These are phyloP conservation scores for Smittia sp. DNA, from an alignment of 2,888 invertebrate species.

Conservation along the genomic window DNA sequence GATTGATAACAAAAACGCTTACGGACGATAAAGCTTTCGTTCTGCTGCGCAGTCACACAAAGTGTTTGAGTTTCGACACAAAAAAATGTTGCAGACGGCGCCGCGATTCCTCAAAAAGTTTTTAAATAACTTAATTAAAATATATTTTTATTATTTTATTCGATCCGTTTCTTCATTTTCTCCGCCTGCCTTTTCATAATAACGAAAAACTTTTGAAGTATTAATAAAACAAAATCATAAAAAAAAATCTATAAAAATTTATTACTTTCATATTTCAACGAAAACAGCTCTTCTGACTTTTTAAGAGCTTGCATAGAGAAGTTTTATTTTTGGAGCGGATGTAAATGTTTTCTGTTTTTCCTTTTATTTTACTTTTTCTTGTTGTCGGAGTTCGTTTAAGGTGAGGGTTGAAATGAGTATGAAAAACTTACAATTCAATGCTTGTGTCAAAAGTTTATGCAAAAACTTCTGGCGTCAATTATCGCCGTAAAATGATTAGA, in stretches of 20 bases:
- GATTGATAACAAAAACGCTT: background rate
- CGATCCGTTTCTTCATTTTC: background rate
- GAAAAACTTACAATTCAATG: too few relatives aligned
- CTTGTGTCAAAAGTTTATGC: too few relatives aligned
- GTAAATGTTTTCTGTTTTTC: slow-evolving; percentile 34
- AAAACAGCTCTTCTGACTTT: slow-evolving; percentile 10
- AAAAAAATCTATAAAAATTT: slow-evolving; percentile 36
- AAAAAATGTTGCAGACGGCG: slow-evolving; percentile 21
- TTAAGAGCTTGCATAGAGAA: slow-evolving; percentile 25
- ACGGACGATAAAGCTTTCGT: background rate
- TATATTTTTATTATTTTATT: background rate
- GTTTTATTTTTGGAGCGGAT: slow-evolving; percentile 38
- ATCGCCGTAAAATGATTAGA: background rate
- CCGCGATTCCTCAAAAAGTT: background rate
- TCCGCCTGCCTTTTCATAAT: background rate
- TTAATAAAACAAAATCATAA: slow-evolving; percentile 40
- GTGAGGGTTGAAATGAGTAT: background rate
- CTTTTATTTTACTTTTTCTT: background rate
- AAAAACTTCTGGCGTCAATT: too few relatives aligned
- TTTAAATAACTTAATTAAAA: slow-evolving; percentile 32
- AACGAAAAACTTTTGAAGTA: slow-evolving; percentile 31
- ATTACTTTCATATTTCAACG: slow-evolving; percentile 37
- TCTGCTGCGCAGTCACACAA: background rate
- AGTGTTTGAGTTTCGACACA: background rate
- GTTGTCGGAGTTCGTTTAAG: background rate